Evolutionary conservation across 2,113 vertebrate genomes (phyloP).

Genomic region (Saguinus imperator): DNA sequence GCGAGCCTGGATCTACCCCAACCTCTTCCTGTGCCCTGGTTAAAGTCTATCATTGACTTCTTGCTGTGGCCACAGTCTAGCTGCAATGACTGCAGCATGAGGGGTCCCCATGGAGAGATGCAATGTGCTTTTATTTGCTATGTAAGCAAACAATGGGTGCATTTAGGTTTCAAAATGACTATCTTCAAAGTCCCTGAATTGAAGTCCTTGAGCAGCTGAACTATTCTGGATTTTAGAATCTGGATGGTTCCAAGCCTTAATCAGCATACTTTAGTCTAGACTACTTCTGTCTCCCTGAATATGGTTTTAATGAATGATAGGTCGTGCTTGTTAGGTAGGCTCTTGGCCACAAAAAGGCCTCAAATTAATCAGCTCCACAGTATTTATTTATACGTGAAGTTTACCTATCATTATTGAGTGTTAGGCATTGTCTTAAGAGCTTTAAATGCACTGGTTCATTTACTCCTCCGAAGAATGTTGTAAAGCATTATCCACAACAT

Average conservation of each 20-base stretch:
- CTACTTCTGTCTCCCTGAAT: not conserved
- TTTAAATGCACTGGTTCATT: not conserved
- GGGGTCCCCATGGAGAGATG: not conserved
- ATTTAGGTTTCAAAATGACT: not conserved
- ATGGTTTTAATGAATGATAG: not conserved
- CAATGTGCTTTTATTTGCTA: not conserved
- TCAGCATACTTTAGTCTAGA: not conserved
- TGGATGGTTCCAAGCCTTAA: rapidly evolving
- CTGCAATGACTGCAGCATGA: rapidly evolving
- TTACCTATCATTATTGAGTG: not conserved
- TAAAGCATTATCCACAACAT: not conserved
- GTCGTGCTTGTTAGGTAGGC: not conserved
- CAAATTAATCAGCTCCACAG: not conserved
- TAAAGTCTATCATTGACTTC: not conserved
- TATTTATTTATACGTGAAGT: not conserved
- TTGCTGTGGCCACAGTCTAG: no score
- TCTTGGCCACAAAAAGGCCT: not conserved
- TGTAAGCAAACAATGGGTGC: rapidly evolving
- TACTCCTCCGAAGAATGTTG: not conserved
- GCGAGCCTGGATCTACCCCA: not conserved
- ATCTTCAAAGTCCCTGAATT: not conserved
- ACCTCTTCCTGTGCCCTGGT: not conserved
- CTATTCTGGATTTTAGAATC: not conserved
- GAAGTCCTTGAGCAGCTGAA: not conserved
- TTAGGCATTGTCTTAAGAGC: not conserved